Evolutionary conservation across 92 coral and sea anemone genomes (phyloP).

Genomic region (Actinernus sp.): DNA sequence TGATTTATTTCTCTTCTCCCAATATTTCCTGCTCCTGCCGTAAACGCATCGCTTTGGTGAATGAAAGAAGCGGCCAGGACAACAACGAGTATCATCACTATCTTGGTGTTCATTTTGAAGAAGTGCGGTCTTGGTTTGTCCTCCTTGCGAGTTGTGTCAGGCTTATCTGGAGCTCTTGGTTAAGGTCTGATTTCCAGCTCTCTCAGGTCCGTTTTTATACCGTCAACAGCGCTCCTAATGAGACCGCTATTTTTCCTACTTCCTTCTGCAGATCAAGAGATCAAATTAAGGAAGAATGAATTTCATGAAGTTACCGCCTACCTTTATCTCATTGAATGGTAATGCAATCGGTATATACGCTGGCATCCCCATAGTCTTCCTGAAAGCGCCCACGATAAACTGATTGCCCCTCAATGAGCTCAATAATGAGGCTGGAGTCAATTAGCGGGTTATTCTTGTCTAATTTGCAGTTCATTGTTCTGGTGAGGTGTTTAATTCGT

Average conservation of each 20-base stretch:
- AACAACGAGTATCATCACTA: slow-evolving; percentile 33
- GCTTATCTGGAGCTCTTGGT: background rate
- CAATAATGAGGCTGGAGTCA: background rate
- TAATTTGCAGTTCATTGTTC: slow-evolving; percentile 1
- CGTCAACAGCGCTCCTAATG: slow-evolving; percentile 15
- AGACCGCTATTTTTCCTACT: slow-evolving; percentile 8
- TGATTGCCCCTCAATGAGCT: background rate
- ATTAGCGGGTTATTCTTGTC: background rate
- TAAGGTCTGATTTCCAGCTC: background rate
- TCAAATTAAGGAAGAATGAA: slow-evolving; percentile 37
- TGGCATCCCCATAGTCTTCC: background rate
- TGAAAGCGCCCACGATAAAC: background rate
- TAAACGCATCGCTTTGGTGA: slow-evolving; percentile 57
- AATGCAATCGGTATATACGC: background rate
- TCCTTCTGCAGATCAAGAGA: slow-evolving; percentile 30
- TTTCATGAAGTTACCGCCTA: slow-evolving; percentile 23
- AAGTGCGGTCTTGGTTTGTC: too few relatives aligned
- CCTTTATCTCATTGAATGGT: slow-evolving; percentile 9
- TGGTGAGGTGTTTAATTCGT: background rate
- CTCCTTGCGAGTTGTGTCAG: too few relatives aligned
- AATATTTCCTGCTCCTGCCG: slow-evolving; percentile 72
- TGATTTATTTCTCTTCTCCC: slow-evolving; percentile 23
- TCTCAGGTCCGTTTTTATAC: slow-evolving; percentile 2
- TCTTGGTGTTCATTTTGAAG: slow-evolving; percentile 44
- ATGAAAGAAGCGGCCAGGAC: slow-evolving; percentile 41